Conservation (phyloP, 2,797 vertebrate genomes). For the Enteromius argenteus region DNA sequence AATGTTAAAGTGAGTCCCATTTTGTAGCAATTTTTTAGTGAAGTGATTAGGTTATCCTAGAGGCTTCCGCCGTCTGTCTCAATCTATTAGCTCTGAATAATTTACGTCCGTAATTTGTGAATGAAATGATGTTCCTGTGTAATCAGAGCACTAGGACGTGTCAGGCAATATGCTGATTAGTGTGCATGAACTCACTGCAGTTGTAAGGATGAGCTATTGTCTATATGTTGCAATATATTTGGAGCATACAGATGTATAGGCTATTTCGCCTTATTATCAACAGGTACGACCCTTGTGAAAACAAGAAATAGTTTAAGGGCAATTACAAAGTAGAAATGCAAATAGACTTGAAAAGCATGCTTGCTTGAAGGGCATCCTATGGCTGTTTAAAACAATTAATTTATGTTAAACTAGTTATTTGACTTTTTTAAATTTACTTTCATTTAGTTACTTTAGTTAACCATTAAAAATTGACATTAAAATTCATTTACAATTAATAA, state of each 20-base stretch:
- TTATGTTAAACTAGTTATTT: not conserved
- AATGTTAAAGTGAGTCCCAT: slow-evolving; percentile 10
- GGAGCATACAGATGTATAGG: not conserved
- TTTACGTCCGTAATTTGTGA: slow-evolving; percentile 90
- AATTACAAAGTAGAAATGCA: slow-evolving; percentile 15
- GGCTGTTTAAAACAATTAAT: slow-evolving; percentile 7
- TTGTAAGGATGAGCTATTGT: not conserved
- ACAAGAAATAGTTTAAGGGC: not conserved
- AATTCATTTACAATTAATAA: not conserved
- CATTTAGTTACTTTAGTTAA: not conserved
- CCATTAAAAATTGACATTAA: not conserved
- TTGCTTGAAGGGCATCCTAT: not conserved
- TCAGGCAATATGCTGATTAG: slow-evolving; percentile 82
- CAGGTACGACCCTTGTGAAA: not conserved
- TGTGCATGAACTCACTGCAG: slow-evolving; percentile 17
- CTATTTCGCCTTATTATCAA: slow-evolving; percentile 1
- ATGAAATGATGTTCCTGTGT: slow-evolving; percentile 88
- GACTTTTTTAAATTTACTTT: not conserved
- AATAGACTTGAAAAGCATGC: not conserved
- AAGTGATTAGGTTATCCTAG: slow-evolving; percentile 37
- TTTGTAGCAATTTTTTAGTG: slow-evolving; percentile 8
- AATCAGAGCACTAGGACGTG: slow-evolving; percentile 87
- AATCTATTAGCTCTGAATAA: slow-evolving; percentile 77
- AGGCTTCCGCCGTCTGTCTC: slow-evolving; percentile 7
- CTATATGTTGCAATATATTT: not conserved